Conservation (phyloP, 2,888 invertebrate genomes). For the Eupithecia exiguata region DNA sequence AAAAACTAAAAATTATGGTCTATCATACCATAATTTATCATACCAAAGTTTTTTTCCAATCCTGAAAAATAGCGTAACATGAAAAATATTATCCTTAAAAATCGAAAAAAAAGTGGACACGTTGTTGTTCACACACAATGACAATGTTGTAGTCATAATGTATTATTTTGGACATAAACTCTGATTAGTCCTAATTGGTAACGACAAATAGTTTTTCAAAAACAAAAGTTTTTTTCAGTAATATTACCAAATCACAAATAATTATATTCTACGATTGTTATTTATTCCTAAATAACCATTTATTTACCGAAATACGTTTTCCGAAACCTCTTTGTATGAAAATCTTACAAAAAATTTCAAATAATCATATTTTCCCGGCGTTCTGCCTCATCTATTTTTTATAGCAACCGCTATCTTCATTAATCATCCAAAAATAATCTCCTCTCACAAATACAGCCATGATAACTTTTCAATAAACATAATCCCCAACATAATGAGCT, state of each 20-base stretch:
- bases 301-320: background rate
- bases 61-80: background rate
- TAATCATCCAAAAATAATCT: constrained; percentile 16
- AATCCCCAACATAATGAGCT: constrained; percentile 28
- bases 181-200: background rate
- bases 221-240: background rate
- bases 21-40: too few species aligned
- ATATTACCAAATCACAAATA: background rate
- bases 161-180: background rate
- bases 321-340: background rate
- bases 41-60: background rate
- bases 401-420: constrained; percentile 4
- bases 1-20: background rate
- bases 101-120: background rate
- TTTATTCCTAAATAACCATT: background rate
- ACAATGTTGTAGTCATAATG: background rate
- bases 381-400: background rate
- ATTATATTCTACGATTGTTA: background rate
- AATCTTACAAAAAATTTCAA: background rate
- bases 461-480: constrained; percentile 28
- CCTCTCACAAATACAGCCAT: constrained; percentile 13
- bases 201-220: background rate
- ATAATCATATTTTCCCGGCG: background rate
- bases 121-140: too few species aligned
- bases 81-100: background rate